Evolutionary conservation across 2,888 invertebrate species (phyloP), one percentile per base, ranked within the genome.

Genomic region (Xestia xanthographa): DNA sequence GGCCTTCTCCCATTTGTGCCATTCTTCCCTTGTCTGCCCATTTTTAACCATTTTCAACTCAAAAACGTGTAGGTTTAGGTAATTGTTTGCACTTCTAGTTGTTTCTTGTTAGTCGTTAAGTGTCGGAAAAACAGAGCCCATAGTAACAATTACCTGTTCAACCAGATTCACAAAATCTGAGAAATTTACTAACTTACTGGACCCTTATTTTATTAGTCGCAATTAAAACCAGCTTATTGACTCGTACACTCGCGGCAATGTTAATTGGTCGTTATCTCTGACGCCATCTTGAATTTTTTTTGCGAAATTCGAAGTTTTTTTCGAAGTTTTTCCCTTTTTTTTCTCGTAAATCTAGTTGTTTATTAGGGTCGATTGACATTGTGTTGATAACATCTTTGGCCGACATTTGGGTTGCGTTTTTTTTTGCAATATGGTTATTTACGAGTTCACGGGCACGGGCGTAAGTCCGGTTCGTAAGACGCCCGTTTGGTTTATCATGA

Each of bases 281-380:
- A 91, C 92, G 90, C 91, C 90, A 93, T 93, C 92, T 91, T 90
- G 79, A 43, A 78, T 84, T 86, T 85, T 85, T 85, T 82, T 70
- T 41, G 60, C 69, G 67, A 86, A 76, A 70, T 86, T 68, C 72
- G n/a, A 69, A 77, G 22, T 41, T 58, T 45, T 14, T n/a, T n/a
- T n/a, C n/a, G n/a, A n/a, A n/a, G n/a, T n/a, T n/a, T n/a, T 62
- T 66, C 29, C 9, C 56, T 86, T 83, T 88, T 48, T 88, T 83
- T 66, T 84, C 80, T 83, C 86, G 88, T 93, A 92, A 92, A 92
- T 92, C 92, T 91, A 90, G 89, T 90, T 89, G 88, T 93, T 93
- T 94, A 93, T 89, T 82, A 90, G 89, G 90, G 87, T 88, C 87
- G 82, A 69, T 72, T 70, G 80, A 76, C 72, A 86, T 79, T 87